Percentiles rank a stretch among this genome's conserved stretches.
These are phyloP conservation scores for Gibbula magus DNA, from an alignment of 2,888 invertebrate genomes.

Conservation along the genomic window DNA sequence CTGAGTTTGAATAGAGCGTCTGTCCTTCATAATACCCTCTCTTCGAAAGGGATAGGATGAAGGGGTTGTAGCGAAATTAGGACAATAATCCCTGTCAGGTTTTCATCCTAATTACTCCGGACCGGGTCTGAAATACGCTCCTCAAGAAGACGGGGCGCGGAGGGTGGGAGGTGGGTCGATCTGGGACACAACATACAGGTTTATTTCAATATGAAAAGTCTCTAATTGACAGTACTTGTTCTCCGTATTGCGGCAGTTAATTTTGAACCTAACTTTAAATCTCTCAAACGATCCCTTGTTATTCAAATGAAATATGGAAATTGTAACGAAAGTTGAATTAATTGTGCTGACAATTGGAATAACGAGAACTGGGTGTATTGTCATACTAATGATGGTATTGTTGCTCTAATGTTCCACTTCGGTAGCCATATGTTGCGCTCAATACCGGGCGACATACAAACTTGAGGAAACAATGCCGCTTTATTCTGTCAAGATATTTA, in stretches of 20 bases:
- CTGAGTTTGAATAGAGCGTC: background rate
- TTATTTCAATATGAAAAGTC: conserved; percentile 17
- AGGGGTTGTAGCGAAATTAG: conserved; percentile 1
- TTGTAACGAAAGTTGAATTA: background rate
- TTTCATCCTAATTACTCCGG: conserved; percentile 5
- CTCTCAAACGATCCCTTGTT: conserved; percentile 9
- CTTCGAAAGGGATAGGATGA: background rate
- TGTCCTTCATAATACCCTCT: background rate
- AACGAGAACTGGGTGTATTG: background rate
- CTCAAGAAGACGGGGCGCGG: background rate
- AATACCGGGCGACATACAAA: background rate
- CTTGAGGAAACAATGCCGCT: no score
- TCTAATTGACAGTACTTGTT: background rate
- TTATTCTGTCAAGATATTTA: no score
- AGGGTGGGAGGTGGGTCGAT: background rate
- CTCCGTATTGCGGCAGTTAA: background rate
- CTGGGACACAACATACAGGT: background rate
- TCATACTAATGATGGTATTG: background rate
- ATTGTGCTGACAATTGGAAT: background rate
- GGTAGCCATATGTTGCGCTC: background rate
- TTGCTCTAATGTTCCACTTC: background rate
- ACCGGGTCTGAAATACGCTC: background rate
- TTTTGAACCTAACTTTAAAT: conserved; percentile 1
- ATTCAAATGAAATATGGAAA: conserved; percentile 22
- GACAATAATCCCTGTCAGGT: background rate